Evolutionary conservation across 2,888 invertebrate genomes (phyloP), one percentile per base, ranked within the genome.

Genomic region (Ormyrus nitidulus): DNA sequence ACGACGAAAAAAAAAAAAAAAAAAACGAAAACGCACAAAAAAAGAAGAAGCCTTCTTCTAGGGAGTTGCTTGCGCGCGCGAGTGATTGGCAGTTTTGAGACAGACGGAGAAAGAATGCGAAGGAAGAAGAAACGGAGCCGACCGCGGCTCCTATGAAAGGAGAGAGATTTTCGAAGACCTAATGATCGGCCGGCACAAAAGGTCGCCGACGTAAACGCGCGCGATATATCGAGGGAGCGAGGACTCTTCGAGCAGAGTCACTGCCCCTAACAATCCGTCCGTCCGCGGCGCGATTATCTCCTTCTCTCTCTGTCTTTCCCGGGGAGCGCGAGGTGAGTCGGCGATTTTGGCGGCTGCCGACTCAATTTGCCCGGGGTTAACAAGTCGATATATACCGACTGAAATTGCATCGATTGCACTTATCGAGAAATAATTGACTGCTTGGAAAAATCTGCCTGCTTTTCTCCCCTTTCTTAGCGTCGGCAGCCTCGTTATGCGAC

Each of bases 241-340:
- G 6, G 49, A 56, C 19, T 19, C 51, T 49, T 64, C 62, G 53
- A 84, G 89, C 84, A 84, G 82, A 89, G 89, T 89, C 89, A 89
- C 88, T 84, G 86, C 85, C 85, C 86, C 87, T 89, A 89, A 89
- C 89, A 89, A 89, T 85, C 82, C 76, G 19, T 19, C 19, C 19
- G 19, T 19, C 74, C 66, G 73, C 66, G 74, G 9, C 51, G 51
- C 74, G 73, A 73, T 70, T 75, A 59, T 78, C 66, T 64, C 49
- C 61, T 51, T 56, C 62, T 58, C 71, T 69, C 56, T 69, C 9
- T 73, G 49, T 48, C 53, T 71, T 54, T 13, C 66, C 53, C 66
- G 64, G 64, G 13, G 59, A 70, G 62, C 54, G 49, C 70, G 70
- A 64, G 81, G 75, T 82, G 82, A 82, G 65, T 82, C 82, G 72